These are phyloP conservation scores for Daboia siamensis DNA, from an alignment of 2,113 vertebrate species.

Conservation along the genomic window DNA sequence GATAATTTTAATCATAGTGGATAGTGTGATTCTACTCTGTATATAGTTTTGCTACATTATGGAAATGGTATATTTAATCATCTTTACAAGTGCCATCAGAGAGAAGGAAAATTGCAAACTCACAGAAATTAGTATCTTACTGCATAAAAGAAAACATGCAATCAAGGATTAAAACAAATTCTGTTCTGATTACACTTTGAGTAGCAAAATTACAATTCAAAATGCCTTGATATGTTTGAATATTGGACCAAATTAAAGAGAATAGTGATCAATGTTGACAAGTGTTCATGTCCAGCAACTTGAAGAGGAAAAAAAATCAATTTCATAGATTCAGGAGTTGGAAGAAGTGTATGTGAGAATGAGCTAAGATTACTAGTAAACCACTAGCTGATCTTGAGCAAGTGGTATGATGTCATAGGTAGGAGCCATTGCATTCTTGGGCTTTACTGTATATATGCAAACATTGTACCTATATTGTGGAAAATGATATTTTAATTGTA, in stretches of 20 bases:
- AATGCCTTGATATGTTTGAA: not conserved
- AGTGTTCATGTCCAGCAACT: not conserved
- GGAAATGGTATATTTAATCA: not conserved
- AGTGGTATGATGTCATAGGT: not conserved
- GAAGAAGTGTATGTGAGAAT: not conserved
- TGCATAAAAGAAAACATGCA: not conserved
- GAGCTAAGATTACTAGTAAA: not conserved
- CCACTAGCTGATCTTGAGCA: not conserved
- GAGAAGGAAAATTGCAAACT: not conserved
- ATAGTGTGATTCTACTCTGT: not conserved
- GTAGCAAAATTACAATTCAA: not conserved
- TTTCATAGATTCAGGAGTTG: not conserved
- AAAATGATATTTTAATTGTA: not conserved
- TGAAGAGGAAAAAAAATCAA: not conserved
- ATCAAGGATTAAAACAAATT: not conserved
- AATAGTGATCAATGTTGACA: not conserved
- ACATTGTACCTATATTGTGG: not conserved
- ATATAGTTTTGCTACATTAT: not conserved
- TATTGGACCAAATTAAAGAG: not conserved
- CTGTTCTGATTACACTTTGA: not conserved
- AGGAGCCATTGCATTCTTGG: not conserved
- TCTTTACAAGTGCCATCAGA: not conserved
- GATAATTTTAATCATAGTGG: not conserved
- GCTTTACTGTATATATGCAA: not conserved
- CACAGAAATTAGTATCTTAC: not conserved